Percentiles rank a stretch among this genome's conserved stretches.
Conservation (phyloP, 1,140 invertebrate genomes). For the Drosophila sulfurigaster region DNA sequence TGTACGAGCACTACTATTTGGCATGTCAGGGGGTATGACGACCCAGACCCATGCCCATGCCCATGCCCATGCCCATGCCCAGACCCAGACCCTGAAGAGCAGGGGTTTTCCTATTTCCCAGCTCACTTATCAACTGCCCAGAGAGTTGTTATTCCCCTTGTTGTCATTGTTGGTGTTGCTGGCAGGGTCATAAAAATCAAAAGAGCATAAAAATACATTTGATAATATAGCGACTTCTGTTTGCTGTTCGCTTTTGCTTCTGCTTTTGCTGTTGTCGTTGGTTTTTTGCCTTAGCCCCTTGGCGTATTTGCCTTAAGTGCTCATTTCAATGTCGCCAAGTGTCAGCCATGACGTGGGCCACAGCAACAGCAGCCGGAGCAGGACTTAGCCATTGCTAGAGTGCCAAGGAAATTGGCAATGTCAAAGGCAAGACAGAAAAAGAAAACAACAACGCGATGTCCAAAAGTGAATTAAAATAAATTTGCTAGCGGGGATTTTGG, state of each 20-base stretch:
- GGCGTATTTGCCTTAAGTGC: conserved; percentile 79
- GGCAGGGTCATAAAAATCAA: conserved; percentile 79
- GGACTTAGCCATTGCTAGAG: conserved; percentile 30
- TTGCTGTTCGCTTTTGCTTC: conserved; percentile 53
- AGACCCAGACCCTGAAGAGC: background rate
- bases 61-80: too few species aligned
- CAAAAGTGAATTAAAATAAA: conserved; percentile 84
- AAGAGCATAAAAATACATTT: conserved; percentile 84
- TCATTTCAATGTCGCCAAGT: conserved; percentile 83
- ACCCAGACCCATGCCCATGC: conserved; percentile 1
- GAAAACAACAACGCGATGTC: conserved; percentile 51
- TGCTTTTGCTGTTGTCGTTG: conserved; percentile 1
- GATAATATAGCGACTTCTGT: conserved; percentile 73
- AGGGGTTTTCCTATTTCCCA: conserved; percentile 42
- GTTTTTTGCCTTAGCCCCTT: conserved; percentile 32
- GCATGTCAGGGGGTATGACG: conserved; percentile 30
- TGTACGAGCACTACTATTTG: conserved; percentile 54
- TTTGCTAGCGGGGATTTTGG: conserved; percentile 81
- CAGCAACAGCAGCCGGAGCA: conserved; percentile 27
- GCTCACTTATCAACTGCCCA: conserved; percentile 72
- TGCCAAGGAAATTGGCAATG: conserved; percentile 75
- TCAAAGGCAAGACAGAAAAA: conserved; percentile 57
- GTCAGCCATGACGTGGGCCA: conserved; percentile 70
- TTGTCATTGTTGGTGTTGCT: conserved; percentile 46
- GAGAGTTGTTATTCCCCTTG: conserved; percentile 49